Conservation (phyloP, 2,113 vertebrate genomes). For the Progne subis region DNA sequence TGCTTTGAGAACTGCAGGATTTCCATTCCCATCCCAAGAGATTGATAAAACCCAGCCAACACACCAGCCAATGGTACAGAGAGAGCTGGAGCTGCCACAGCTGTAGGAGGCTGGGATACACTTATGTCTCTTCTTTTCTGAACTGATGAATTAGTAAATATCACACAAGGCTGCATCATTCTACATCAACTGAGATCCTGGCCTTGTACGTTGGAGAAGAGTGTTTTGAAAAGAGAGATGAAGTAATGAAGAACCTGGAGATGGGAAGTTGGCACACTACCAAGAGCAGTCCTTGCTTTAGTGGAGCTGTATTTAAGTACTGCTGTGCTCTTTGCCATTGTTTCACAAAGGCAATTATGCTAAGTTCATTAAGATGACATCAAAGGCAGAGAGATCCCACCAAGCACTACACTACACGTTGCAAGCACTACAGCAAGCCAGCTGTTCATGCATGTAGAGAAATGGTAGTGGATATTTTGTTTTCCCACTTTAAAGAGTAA, state of each 20-base stretch:
- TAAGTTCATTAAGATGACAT: background rate
- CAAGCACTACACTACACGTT: background rate
- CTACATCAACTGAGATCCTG: background rate
- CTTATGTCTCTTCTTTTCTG: background rate
- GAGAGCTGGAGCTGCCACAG: background rate
- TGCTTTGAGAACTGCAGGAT: constrained; percentile 1
- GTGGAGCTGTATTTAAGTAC: background rate
- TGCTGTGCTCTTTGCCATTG: background rate
- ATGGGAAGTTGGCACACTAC: background rate
- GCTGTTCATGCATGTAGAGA: background rate
- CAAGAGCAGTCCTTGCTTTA: background rate
- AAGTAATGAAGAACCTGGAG: background rate
- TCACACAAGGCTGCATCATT: background rate
- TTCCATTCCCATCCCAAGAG: background rate
- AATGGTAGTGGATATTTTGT: background rate
- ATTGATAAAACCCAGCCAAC: background rate
- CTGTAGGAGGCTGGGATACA: background rate
- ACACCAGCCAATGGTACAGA: background rate
- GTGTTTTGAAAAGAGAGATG: background rate
- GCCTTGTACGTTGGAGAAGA: background rate
- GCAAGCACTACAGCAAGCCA: background rate
- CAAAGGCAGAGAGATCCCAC: background rate
- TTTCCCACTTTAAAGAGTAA: background rate
- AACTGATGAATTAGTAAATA: background rate
- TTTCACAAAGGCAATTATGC: background rate